Evolutionary conservation across 2,113 vertebrate genomes (phyloP).

Genomic region (Bettongia penicillata): DNA sequence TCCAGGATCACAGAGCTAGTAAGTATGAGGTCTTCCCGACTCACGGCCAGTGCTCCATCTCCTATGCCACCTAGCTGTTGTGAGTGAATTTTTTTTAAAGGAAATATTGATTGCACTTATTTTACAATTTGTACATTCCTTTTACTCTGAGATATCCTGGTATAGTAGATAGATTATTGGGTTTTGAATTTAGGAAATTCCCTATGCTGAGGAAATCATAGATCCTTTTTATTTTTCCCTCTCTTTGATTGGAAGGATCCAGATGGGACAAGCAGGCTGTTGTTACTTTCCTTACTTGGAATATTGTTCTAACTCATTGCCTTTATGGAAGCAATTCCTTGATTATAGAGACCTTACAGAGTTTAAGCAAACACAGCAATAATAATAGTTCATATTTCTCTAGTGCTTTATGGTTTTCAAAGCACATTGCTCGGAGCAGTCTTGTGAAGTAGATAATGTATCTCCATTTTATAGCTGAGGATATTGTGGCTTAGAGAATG

Average conservation of each 20-base stretch:
- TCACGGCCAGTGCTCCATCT: neutral
- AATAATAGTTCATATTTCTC: neutral
- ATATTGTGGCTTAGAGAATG: neutral
- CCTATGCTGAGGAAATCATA: neutral
- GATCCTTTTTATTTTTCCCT: neutral
- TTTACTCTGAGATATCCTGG: neutral
- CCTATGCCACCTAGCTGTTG: no score
- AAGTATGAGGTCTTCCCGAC: neutral
- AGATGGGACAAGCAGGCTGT: conserved; percentile 18
- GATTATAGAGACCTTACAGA: conserved; percentile 73
- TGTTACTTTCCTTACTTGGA: conserved; percentile 45
- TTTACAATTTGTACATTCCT: conserved; percentile 24
- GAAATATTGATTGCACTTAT: conserved; percentile 13
- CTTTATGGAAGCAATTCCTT: conserved; percentile 77
- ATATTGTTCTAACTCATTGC: conserved; percentile 76
- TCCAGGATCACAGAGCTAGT: neutral
- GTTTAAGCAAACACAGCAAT: conserved; percentile 69
- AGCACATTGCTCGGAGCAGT: neutral
- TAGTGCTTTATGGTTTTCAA: neutral
- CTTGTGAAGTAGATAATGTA: neutral
- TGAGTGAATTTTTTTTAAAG: neutral
- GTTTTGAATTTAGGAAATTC: neutral
- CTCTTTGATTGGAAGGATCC: neutral
- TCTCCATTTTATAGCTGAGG: neutral
- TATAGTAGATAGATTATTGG: neutral